Conservation (phyloP, 1,140 invertebrate genomes). For the Artemia franciscana region DNA sequence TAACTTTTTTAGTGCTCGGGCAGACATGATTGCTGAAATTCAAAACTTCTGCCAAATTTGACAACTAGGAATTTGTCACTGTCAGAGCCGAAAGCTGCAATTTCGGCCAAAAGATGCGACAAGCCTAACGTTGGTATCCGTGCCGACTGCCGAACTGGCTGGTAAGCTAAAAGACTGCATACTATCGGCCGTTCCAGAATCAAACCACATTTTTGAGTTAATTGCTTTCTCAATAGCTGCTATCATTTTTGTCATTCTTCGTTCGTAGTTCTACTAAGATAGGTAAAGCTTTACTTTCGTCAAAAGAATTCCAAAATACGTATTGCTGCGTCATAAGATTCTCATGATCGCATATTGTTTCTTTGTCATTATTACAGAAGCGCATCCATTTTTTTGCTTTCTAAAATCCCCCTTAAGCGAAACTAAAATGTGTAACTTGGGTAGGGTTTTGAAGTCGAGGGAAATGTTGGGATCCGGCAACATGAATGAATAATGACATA, state of each 20-base stretch:
- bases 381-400: neutral
- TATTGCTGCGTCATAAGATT: too few relatives aligned
- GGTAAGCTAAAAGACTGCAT: neutral
- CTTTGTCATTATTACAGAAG: neutral
- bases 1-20: neutral
- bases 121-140: neutral
- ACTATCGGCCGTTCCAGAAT: neutral
- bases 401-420: neutral
- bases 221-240: too few relatives aligned
- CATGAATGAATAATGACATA: too few relatives aligned
- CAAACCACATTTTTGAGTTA: too few relatives aligned
- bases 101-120: neutral
- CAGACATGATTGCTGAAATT: neutral
- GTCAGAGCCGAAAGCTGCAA: neutral
- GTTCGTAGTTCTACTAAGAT: neutral
- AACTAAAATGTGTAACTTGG: too few relatives aligned
- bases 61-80: neutral
- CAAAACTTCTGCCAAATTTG: too few relatives aligned
- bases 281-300: too few relatives aligned
- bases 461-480: too few relatives aligned
- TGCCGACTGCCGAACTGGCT: too few relatives aligned
- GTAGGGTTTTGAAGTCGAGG: too few relatives aligned
- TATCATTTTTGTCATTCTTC: neutral
- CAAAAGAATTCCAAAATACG: too few relatives aligned
- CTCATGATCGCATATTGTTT: neutral